phyloP scores from a whole-genome alignment of 2,113 vertebrate genomes.

The Vulpes ferrilata region DNA sequence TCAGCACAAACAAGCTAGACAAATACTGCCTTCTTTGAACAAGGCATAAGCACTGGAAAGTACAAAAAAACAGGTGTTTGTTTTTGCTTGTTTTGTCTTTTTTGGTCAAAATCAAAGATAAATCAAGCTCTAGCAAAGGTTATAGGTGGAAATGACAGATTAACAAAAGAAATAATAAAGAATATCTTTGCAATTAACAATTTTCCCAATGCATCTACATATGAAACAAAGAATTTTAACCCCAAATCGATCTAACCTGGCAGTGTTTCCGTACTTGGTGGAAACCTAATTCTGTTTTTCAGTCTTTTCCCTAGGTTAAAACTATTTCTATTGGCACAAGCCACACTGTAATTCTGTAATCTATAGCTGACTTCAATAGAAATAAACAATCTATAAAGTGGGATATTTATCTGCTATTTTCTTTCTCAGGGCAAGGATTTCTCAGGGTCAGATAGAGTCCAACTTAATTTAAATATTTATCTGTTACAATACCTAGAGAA shows the following conservation, averaged over 20 bases:
- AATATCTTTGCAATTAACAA: neutral
- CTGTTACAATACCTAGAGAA: neutral
- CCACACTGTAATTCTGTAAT: neutral
- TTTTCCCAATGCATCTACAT: neutral
- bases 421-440: neutral
- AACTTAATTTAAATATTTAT: neutral
- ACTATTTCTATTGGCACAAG: neutral
- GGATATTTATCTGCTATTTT: neutral
- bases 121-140: neutral
- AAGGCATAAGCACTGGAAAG: neutral
- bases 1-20: neutral
- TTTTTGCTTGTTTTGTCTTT: neutral
- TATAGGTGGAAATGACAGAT: neutral
- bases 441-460: neutral
- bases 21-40: neutral
- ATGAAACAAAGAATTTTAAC: neutral
- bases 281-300: neutral
- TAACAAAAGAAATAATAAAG: neutral
- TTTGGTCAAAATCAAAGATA: neutral
- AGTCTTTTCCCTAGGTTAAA: neutral
- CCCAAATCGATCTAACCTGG: neutral
- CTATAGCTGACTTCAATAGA: conserved; percentile 15
- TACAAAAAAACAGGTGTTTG: neutral
- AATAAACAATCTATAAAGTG: neutral
- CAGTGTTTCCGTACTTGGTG: neutral